Conservation (phyloP, 1,140 invertebrate genomes). For the Anthonomus grandis region DNA sequence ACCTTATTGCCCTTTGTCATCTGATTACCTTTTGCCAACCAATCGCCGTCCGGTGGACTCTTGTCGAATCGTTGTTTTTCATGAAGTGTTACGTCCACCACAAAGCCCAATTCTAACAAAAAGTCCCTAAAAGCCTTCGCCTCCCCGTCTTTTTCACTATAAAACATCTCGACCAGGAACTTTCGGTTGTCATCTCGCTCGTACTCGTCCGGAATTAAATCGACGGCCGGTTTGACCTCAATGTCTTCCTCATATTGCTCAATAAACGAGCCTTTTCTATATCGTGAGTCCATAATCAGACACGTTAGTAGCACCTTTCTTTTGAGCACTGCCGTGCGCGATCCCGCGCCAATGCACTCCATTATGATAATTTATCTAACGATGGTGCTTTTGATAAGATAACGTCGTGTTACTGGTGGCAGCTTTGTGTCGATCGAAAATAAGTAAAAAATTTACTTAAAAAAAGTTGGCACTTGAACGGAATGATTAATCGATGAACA, state of each 20-base stretch:
- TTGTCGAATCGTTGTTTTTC: not conserved
- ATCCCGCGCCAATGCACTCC: no score
- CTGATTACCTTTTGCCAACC: constrained; percentile 2
- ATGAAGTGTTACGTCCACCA: not conserved
- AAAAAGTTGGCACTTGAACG: no score
- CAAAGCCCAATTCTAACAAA: not conserved
- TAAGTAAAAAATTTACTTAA: no score
- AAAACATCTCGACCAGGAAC: constrained; percentile 28
- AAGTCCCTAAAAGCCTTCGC: not conserved
- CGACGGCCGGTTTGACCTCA: constrained; percentile 27
- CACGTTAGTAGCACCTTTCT: no score
- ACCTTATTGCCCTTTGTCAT: no score
- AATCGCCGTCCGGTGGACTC: not conserved
- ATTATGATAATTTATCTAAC: no score
- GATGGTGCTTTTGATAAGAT: no score
- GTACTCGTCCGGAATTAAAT: constrained; percentile 38
- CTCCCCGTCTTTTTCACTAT: not conserved
- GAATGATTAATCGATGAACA: no score
- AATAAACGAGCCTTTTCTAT: not conserved
- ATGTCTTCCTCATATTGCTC: constrained; percentile 19
- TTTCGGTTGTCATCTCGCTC: constrained; percentile 18
- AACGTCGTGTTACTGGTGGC: no score
- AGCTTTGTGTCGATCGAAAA: no score
- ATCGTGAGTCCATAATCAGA: not conserved
- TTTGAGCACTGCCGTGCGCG: no score